Base-by-base conservation (phyloP, 2,797 vertebrate genomes). In the Enoplosus armatus region DNA sequence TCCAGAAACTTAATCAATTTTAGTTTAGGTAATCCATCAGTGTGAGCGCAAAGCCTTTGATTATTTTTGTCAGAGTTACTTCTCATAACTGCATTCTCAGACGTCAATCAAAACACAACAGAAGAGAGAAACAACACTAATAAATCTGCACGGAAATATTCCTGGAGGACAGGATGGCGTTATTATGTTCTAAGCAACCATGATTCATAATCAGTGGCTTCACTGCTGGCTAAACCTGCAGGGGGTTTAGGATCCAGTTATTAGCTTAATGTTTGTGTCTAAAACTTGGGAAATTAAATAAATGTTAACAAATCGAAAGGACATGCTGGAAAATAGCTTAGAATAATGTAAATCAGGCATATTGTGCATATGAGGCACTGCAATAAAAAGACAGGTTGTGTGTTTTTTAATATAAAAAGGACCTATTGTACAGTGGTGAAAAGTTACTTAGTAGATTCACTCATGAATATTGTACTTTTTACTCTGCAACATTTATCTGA, bases 201-300 rank as follows among this genome's bases (percentile, higher is more conserved):
- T 55, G 82, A 81, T 73, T 79, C 48, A 72, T 80, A 82, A 87
- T 89, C 77, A 69, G 74, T 29, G 29, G 78, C 62, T 76, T 56
- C 31, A 24, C 67, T 33, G 73, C 75, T 11, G 66, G 62, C 20
- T 60, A 12, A 79, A 81, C 43, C 85, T 79, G 77, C 74, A 26
- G 70, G 85, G 62, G 74, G 60, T 65, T 50, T 20, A 10, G 8
- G 76, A 56, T 87, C 63, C 54, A 43, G 48, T 73, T 78, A 80
- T 82, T 82, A 67, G 20, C 35, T 50, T 59, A 76, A 73, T 80
- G 54, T 67, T 67, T 69, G 65, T 74, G 59, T 75, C 27, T 39
- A 45, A 81, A 84, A 54, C 6, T 39, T 0, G 5, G 39, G 12
- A 67, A 87, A 88, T 86, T 45, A 71, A 63, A 77, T 82, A 65